A percentile compares a stretch with the other conserved stretches of the same genome.
Evolutionary conservation across 37 sponge, comb jelly and placozoan species (phyloP).

Genomic region (Dysidea cf. avara): DNA sequence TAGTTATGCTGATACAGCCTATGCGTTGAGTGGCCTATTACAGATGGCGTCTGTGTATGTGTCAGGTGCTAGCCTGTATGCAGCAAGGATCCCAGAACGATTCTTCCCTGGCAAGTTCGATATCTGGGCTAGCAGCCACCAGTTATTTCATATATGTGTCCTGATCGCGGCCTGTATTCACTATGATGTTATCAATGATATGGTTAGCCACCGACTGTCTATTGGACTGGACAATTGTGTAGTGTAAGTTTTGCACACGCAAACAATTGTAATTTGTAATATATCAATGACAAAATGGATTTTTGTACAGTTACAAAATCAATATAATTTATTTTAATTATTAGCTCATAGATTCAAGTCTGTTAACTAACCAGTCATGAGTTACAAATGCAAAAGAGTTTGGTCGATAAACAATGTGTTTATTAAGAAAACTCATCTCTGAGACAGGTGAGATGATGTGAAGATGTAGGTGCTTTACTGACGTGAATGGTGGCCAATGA

Average conservation of each 20-base stretch:
- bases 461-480: conserved; percentile 78
- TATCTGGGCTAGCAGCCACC: conserved; percentile 91
- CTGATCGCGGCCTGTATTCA: conserved; percentile 83
- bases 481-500: conserved; percentile 85
- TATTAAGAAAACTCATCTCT: conserved; percentile 61
- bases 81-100: conserved; percentile 83
- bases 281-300: too few species aligned
- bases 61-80: conserved; percentile 82
- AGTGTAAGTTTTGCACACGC: neutral
- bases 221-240: conserved; percentile 1
- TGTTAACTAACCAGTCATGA: conserved; percentile 43
- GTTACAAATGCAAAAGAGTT: conserved; percentile 66
- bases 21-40: conserved; percentile 48
- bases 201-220: conserved; percentile 61
- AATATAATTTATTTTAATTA: neutral
- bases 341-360: conserved; percentile 26
- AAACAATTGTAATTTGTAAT: too few species aligned
- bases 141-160: conserved; percentile 92
- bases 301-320: too few species aligned
- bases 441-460: conserved; percentile 67
- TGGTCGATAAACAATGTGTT: conserved; percentile 47
- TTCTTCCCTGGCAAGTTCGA: conserved; percentile 92
- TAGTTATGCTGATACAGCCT: conserved; percentile 11
- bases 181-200: conserved; percentile 74
- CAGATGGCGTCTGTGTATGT: conserved; percentile 78